Evolutionary conservation across 2,888 invertebrate species (phyloP), one percentile per base, ranked within the genome.

Genomic region (Perdita meconis): DNA sequence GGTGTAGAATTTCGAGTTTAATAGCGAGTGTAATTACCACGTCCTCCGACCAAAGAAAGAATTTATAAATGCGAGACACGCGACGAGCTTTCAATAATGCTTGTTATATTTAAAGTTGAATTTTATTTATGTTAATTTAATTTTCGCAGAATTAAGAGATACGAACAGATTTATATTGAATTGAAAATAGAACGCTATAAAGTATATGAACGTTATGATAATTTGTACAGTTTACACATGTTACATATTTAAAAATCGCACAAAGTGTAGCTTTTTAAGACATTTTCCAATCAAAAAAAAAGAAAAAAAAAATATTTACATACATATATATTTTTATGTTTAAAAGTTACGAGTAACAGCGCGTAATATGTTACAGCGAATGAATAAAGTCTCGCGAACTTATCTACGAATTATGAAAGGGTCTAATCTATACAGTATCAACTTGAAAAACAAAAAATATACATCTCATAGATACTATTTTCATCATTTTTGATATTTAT

Each of bases 191-290:
- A 63, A 65, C 44, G 55, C 53, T 63, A 60, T 26, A 79, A 72
- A 76, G 47, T 76, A 81, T 76, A 76, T 70, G 40, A 65, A 76
- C 69, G 78, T 81, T 83, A 72, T 53, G 56, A 74, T 82, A 61
- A 83, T 71, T 76, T 83, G 30, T 59, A 83, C 83, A 83, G 76
- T 83, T 85, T 83, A 78, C 53, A 73, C 47, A 63, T 78, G 69
- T 77, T 77, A 74, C 47, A 67, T 57, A 71, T 80, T 80, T 74
- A 50, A 69, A 53, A 67, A 51, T 74, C 44, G 64, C 72, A 79
- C 61, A 75, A 65, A 61, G 38, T 56, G 42, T 56, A 72, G 44
- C 47, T 64, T 78, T 71, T 68, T 55, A 64, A 60, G 30, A 61
- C 53, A 53, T 67, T 72, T 64, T 69, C 10, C 40, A 53, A 59